phyloP scores from a whole-genome alignment of 1,140 invertebrate species.

The Teleopsis dalmanni region DNA sequence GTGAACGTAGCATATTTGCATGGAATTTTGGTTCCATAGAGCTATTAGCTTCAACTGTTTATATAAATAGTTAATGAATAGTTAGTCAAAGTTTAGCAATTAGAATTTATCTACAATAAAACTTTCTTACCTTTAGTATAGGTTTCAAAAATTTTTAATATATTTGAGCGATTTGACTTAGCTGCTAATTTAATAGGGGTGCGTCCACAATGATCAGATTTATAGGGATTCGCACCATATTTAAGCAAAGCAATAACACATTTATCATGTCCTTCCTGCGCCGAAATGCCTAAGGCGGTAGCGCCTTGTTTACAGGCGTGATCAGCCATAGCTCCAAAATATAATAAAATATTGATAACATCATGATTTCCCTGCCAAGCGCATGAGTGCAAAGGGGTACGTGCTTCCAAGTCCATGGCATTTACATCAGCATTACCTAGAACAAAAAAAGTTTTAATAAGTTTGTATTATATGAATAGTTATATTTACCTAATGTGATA shows the following conservation, averaged over 20 bases:
- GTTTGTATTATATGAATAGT: neutral
- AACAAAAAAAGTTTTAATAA: slow-evolving; percentile 5
- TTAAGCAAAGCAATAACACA: slow-evolving; percentile 79
- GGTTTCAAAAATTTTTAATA: slow-evolving; percentile 42
- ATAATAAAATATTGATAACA: slow-evolving; percentile 73
- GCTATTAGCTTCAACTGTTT: slow-evolving; percentile 40
- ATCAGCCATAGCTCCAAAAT: slow-evolving; percentile 71
- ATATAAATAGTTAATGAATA: neutral
- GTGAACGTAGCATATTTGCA: slow-evolving; percentile 38
- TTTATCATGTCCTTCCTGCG: slow-evolving; percentile 85
- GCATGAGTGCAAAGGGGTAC: slow-evolving; percentile 88
- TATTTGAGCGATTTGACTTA: slow-evolving; percentile 47
- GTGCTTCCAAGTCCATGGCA: slow-evolving; percentile 78
- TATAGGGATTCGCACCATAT: slow-evolving; percentile 84
- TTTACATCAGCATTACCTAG: slow-evolving; percentile 73
- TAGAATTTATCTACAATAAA: neutral
- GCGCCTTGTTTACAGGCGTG: slow-evolving; percentile 92
- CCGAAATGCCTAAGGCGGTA: slow-evolving; percentile 78
- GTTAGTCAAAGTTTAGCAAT: no score
- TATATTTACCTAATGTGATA: slow-evolving; percentile 53
- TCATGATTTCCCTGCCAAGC: slow-evolving; percentile 87
- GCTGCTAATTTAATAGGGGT: slow-evolving; percentile 53
- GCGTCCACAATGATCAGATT: slow-evolving; percentile 82
- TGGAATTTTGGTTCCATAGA: slow-evolving; percentile 40
- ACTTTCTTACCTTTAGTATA: slow-evolving; percentile 39